Conservation (phyloP, 2,888 invertebrate species). For the Eurois occulta region DNA sequence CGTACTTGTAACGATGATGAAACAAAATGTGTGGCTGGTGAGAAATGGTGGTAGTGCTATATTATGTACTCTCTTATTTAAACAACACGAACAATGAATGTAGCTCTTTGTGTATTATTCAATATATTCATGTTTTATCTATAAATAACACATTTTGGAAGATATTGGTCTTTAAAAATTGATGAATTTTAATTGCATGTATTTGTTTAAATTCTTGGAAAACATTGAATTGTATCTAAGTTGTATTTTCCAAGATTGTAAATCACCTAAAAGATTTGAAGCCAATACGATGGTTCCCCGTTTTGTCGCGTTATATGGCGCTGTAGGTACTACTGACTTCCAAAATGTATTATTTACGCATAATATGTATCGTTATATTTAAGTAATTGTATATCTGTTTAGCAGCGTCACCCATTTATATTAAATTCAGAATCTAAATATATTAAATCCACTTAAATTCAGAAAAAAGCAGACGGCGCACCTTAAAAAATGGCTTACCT, state of each 20-base stretch:
- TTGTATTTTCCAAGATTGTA: conserved; percentile 3
- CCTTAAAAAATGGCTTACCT: too few relatives aligned
- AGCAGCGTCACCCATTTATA: conserved; percentile 31
- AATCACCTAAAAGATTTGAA: conserved; percentile 8
- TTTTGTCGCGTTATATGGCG: neutral
- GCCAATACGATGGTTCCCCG: neutral
- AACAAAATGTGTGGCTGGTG: neutral
- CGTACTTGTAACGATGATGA: neutral
- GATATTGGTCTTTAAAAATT: conserved; percentile 6
- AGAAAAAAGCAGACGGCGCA: too few relatives aligned
- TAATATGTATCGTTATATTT: conserved; percentile 29
- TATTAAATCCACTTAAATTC: too few relatives aligned
- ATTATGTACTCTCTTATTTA: conserved; percentile 29
- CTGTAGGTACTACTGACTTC: conserved; percentile 24
- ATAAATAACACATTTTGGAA: conserved; percentile 32
- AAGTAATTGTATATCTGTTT: conserved; percentile 16
- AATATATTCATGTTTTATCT: conserved; percentile 8
- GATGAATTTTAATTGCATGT: neutral
- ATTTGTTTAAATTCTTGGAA: neutral
- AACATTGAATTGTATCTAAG: conserved; percentile 2
- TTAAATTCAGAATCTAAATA: too few relatives aligned
- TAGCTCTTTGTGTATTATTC: conserved; percentile 4
- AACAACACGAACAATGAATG: conserved; percentile 14
- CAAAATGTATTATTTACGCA: conserved; percentile 36
- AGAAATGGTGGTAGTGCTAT: neutral